These are phyloP conservation scores for Madoqua kirkii DNA, from an alignment of 2,113 vertebrate genomes.

Conservation along the genomic window DNA sequence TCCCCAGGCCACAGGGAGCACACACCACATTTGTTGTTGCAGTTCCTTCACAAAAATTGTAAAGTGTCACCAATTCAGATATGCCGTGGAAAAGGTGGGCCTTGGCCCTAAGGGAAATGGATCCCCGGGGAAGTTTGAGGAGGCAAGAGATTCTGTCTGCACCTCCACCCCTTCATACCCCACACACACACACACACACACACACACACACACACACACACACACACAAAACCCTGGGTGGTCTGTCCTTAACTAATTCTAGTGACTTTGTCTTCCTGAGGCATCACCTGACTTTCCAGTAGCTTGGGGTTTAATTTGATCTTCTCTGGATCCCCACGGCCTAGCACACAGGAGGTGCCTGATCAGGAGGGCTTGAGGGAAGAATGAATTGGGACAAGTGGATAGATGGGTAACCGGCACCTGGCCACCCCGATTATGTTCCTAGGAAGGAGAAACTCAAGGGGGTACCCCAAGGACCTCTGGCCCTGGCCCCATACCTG, in stretches of 20 bases:
- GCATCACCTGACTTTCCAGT: not conserved
- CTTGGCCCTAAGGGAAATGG: not conserved
- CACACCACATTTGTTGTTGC: slow-evolving; percentile 61
- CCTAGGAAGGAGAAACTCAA: not conserved
- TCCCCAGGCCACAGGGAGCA: slow-evolving; percentile 67
- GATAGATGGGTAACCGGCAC: not conserved
- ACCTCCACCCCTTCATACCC: not conserved
- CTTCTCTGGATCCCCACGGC: not conserved
- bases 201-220: fast-evolving
- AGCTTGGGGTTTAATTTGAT: not conserved
- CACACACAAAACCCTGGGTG: not conserved
- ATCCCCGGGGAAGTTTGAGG: not conserved
- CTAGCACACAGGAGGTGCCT: not conserved
- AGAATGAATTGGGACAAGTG: fast-evolving
- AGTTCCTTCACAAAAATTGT: slow-evolving; percentile 64
- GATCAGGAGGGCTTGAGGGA: not conserved
- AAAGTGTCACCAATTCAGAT: not conserved
- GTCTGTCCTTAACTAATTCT: not conserved
- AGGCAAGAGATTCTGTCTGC: not conserved
- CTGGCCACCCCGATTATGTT: not conserved
- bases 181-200: not conserved
- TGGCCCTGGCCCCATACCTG: slow-evolving; percentile 54
- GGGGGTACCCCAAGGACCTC: not conserved
- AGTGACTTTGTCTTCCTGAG: not conserved
- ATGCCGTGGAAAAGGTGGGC: fast-evolving